A percentile compares a stretch with the other conserved stretches of the same genome.
Conservation (phyloP, 2,113 vertebrate genomes). For the Desmodus rotundus region DNA sequence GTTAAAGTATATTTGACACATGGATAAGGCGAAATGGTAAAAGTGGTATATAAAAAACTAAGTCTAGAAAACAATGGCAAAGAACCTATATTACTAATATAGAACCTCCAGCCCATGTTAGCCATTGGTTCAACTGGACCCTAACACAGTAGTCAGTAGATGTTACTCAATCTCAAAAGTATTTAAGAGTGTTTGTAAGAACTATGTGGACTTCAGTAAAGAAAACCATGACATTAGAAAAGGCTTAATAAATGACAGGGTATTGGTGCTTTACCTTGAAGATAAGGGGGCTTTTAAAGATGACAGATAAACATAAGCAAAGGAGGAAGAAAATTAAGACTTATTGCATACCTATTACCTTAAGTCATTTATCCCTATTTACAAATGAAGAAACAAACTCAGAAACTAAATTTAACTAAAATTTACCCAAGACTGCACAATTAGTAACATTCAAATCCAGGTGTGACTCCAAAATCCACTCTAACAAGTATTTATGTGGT, state of each 20-base stretch:
- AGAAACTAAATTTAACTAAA: neutral
- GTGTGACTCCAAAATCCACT: neutral
- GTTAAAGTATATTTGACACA: neutral
- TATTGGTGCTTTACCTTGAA: neutral
- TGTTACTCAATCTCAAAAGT: neutral
- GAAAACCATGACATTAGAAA: slow-evolving; percentile 1
- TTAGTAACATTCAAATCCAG: neutral
- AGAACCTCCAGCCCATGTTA: neutral
- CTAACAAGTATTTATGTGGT: neutral
- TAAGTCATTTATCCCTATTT: neutral
- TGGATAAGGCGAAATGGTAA: neutral
- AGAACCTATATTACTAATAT: neutral
- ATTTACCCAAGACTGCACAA: neutral
- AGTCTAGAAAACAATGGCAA: neutral
- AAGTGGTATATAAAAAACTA: neutral
- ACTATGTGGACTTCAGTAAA: neutral
- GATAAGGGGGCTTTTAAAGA: neutral
- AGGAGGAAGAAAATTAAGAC: neutral
- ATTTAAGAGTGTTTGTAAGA: neutral
- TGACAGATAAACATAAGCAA: neutral
- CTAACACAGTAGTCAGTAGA: neutral
- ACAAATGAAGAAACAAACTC: slow-evolving; percentile 3
- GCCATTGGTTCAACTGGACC: neutral
- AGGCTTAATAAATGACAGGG: neutral
- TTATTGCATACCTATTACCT: neutral